Evolutionary conservation across 1,140 invertebrate species (phyloP).

Genomic region (Papilio aristodemus): DNA sequence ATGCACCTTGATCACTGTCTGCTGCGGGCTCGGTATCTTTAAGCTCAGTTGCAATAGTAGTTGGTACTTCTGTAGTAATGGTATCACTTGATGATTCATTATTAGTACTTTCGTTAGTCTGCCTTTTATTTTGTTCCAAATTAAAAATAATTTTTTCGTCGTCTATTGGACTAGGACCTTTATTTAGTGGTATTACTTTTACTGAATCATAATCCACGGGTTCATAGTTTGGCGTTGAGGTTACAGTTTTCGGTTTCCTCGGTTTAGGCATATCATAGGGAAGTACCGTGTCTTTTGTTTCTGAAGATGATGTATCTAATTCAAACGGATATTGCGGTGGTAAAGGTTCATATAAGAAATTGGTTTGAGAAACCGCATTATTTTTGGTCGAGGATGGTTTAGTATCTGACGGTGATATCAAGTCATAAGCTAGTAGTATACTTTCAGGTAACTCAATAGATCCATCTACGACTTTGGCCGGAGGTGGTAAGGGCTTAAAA

Average conservation of each 20-base stretch:
- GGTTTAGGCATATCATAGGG: slow-evolving; percentile 66
- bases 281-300: slow-evolving; percentile 55
- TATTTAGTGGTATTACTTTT: slow-evolving; percentile 69
- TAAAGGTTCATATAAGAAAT: slow-evolving; percentile 66
- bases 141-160: slow-evolving; percentile 56
- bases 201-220: slow-evolving; percentile 71
- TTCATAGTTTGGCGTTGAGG: slow-evolving; percentile 51
- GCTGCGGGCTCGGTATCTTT: slow-evolving; percentile 43
- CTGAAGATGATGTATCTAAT: slow-evolving; percentile 66
- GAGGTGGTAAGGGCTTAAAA: slow-evolving; percentile 71
- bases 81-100: slow-evolving; percentile 40
- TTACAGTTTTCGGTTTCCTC: slow-evolving; percentile 58
- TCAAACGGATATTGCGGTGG: slow-evolving; percentile 64
- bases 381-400: slow-evolving; percentile 42
- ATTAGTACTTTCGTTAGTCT: slow-evolving; percentile 52
- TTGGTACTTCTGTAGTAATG: slow-evolving; percentile 41
- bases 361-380: slow-evolving; percentile 46
- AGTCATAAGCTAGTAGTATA: slow-evolving; percentile 67
- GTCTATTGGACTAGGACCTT: slow-evolving; percentile 62
- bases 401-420: slow-evolving; percentile 59
- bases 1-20: slow-evolving; percentile 68
- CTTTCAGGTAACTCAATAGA: slow-evolving; percentile 70
- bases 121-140: slow-evolving; percentile 72
- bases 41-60: slow-evolving; percentile 41
- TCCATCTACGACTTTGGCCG: slow-evolving; percentile 66